Evolutionary conservation across 2,797 vertebrate species (phyloP).

Genomic region (Uromys caudimaculatus): DNA sequence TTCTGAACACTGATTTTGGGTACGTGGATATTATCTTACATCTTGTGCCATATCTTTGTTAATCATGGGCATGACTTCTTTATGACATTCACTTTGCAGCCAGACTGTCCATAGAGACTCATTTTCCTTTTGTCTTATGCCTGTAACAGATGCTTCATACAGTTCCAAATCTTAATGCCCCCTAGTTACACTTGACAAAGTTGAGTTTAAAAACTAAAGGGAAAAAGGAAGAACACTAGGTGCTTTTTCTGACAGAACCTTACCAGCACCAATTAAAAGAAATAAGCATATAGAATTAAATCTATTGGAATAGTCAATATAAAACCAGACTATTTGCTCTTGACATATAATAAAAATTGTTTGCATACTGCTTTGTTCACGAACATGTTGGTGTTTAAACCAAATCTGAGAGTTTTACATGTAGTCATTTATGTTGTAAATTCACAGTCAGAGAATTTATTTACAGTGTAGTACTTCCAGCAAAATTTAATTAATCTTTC

Average conservation of each 20-base stretch:
- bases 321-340: neutral
- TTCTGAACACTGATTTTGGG: neutral
- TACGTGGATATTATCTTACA: conserved; percentile 21
- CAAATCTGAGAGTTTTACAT: neutral
- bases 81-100: conserved; percentile 69
- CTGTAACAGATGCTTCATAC: conserved; percentile 59
- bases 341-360: neutral
- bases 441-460: neutral
- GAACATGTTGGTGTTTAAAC: neutral
- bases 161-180: conserved; percentile 59
- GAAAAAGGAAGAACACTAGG: neutral
- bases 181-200: conserved; percentile 66
- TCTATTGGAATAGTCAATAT: neutral
- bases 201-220: neutral
- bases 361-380: neutral
- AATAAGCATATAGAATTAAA: neutral
- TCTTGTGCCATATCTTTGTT: conserved; percentile 51
- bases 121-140: conserved; percentile 66
- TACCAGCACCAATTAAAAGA: neutral
- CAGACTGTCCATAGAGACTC: conserved; percentile 1
- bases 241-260: neutral
- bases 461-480: neutral
- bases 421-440: neutral
- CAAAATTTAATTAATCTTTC: neutral
- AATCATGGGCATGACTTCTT: conserved; percentile 69